Evolutionary conservation across 1,140 invertebrate genomes (phyloP), one percentile per base, ranked within the genome.

Genomic region (Ceratitis capitata): DNA sequence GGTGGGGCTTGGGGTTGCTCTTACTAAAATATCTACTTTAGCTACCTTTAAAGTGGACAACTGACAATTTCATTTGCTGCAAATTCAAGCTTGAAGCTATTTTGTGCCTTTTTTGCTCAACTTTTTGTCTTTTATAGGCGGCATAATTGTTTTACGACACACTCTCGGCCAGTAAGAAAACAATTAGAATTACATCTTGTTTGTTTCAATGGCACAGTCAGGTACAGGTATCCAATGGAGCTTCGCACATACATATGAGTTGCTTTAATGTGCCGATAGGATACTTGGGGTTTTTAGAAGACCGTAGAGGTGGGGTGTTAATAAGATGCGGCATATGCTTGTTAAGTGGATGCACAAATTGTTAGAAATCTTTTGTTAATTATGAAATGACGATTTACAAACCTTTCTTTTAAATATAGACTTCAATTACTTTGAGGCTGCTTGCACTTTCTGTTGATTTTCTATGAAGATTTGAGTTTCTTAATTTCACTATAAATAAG

Each of bases 141-240:
- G 16, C 6, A 39, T 78, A 78, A 78, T 78, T 78, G 69, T 32
- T 78, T 78, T 78, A 78, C 45, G 35, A 39, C 69, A 12, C 69
- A 78, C 69, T 78, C 23, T 42, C 23, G 69, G n/a, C 12, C 69
- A 3, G 69, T 78, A 78, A 78, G 69, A 45, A 78, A 78, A 78
- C 69, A 78, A 78, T 78, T 78, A 78, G n/a, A 45, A 9, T 16
- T 35, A 78, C 69, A 78, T 35, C 39, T 78, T 19, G 32, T 45
- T 78, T 78, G 23, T n/a, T 32, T 78, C 45, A 78, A 78, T 78
- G 69, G 26, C 39, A 19, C 6, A 35, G 23, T n/a, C 39, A n/a
- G n/a, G n/a, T n/a, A n/a, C 39, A n/a, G 9, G 45, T 78, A 78
- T 78, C 39, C 69, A 9, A 47, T 12, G 14, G 69, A 42, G 69